Base-by-base conservation (phyloP, 1,140 invertebrate species). In the Leptinotarsa texana region DNA sequence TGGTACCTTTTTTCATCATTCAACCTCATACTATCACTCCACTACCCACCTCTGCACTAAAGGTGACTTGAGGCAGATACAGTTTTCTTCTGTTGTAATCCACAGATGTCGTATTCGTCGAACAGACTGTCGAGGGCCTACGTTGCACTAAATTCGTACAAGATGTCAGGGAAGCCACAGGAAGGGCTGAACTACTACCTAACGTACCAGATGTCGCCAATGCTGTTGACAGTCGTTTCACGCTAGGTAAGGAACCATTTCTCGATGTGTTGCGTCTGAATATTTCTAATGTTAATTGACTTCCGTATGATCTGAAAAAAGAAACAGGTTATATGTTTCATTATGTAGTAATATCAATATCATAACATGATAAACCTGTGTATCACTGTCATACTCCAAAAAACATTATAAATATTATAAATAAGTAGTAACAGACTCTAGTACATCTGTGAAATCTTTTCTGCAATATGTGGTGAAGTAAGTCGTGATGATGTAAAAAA, bases 31-130 rank as follows among this genome's bases (percentile, higher is more conserved):
- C 90, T 79, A 91, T 89, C 74, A 91, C 89, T 66, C 90, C 90
- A 78, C 88, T 92, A 93, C 92, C 92, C 88, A 94, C 92, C 93
- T 95, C 94, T 84, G 92, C 91, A 82, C 89, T 94, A 87, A 94
- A 95, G 47, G 93, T 93, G 81, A 95, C 92, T 87, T 94, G 92
- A 17, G 92, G 93, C 75, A 93, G 87, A 78, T 92, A 90, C 17
- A 92, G 85, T 75, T 91, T 88, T 82, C 89, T 86, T 80, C 91
- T 87, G 73, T 86, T 87, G 61, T 87, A 87, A 76, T 90, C 89
- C 18, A 89, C 76, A 4, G 88, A 88, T 8, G 86, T 82, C 11
- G 88, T 88, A 70, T 85, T 85, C 27, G 87, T 87, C 22, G 88
- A 89, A 80, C 88, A 88, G 49, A 88, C 88, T 42, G 89, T 90